These are phyloP conservation scores for Galeopterus variegatus DNA, from an alignment of 2,113 vertebrate genomes.

Conservation along the genomic window DNA sequence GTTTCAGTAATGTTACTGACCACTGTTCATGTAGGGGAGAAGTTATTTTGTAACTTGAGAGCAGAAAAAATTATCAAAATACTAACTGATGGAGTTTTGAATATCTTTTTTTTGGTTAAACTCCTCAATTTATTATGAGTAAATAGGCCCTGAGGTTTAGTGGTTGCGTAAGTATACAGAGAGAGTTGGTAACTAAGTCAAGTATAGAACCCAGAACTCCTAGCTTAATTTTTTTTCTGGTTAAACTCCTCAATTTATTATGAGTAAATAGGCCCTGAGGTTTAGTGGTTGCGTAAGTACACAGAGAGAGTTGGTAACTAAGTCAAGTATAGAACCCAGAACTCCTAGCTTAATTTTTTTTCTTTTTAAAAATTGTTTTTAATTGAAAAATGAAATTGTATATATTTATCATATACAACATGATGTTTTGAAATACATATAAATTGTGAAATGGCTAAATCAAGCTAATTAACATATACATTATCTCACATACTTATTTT, in stretches of 20 bases:
- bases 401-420: neutral
- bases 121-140: neutral
- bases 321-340: neutral
- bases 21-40: neutral
- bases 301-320: neutral
- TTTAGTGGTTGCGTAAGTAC: neutral
- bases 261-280: neutral
- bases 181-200: neutral
- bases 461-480: neutral
- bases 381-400: neutral
- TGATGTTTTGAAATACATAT: neutral
- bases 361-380: neutral
- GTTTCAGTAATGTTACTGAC: neutral
- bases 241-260: neutral
- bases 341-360: neutral
- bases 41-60: conserved; percentile 15
- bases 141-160: neutral
- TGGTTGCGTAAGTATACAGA: neutral
- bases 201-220: neutral
- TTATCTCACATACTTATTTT: neutral
- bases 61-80: neutral
- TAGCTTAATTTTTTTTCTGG: neutral
- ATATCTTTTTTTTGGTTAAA: neutral
- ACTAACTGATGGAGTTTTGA: neutral
- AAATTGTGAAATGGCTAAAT: neutral